phyloP scores from a whole-genome alignment of 2,797 vertebrate genomes.

The Sebastes hubbsi region DNA sequence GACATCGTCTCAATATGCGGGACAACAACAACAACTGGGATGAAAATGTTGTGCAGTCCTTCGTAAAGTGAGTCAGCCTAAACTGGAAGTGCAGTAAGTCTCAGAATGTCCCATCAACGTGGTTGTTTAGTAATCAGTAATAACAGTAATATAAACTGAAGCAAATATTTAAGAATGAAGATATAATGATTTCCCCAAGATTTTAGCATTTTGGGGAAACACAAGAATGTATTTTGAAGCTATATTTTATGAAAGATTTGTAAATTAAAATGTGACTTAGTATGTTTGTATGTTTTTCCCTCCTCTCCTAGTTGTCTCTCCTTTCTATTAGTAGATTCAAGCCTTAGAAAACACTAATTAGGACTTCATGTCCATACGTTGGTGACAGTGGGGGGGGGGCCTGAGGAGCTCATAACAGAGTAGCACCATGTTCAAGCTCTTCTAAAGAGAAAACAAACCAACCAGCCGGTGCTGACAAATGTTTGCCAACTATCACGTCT shows the following conservation, averaged over 20 bases:
- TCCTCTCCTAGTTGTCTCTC: not conserved
- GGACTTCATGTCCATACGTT: not conserved
- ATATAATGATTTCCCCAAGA: not conserved
- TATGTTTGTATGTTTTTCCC: no score
- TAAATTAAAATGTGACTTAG: no score
- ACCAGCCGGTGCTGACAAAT: not conserved
- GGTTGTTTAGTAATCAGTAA: no score
- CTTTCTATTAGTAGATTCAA: not conserved
- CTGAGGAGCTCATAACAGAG: not conserved
- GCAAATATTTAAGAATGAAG: not conserved
- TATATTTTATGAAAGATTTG: not conserved
- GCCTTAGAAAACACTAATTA: conserved; percentile 13
- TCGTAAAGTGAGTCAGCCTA: no score
- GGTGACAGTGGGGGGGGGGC: not conserved
- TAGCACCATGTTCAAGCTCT: not conserved
- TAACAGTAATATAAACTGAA: not conserved
- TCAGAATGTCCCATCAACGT: no score
- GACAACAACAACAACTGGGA: no score
- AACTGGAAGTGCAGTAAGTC: no score
- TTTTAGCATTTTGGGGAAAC: not conserved
- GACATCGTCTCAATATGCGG: no score
- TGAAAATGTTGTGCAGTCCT: no score
- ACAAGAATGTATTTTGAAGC: not conserved
- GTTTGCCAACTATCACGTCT: not conserved
- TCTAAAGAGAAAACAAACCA: not conserved